Evolutionary conservation across 2,113 vertebrate genomes (phyloP), one percentile per base, ranked within the genome.

Genomic region (Falcunculus frontatus): DNA sequence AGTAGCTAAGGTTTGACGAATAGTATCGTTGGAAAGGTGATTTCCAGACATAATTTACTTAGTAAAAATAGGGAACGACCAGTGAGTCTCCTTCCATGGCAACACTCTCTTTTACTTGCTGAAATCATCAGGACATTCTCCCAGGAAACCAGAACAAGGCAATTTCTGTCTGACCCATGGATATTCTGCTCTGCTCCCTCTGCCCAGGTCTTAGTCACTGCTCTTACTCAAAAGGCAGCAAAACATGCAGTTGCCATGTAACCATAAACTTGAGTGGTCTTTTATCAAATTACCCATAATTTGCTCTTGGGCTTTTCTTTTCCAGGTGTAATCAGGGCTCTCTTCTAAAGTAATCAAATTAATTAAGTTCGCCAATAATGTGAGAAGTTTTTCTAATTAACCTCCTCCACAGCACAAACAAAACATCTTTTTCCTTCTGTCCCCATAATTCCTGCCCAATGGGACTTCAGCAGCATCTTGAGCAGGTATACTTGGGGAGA

Each of bases 371-470:
- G 2, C n/a, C 55, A 80, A 49, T 85, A 92, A 90, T 41, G 22
- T 72, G 12, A 79, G 55, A 84, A 39, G n/a, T 76, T 91, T 91
- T 94, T 77, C 77, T 78, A 91, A 95, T 89, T 93, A 95, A 76
- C 16, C 16, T 93, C 39, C 26, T 68, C 70, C 2, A 0, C 11
- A 68, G 75, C 39, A 83, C 2, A 20, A 81, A 75, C 49, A 95
- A 77, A 94, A 59, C 39, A 74, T 13, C 44, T 72, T 89, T 75
- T 55, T 78, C 1, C 0, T 89, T 69, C 44, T 83, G 64, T 72
- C 63, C 53, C 11, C 5, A 32, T 74, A 74, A 86, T 13, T 74
- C 69, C 68, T 87, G 64, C 42, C 82, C 68, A 73, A 67, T 0
- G 47, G 9, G 62, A 55, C 35, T 92, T 68, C 32, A 77, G 55